Evolutionary conservation across 92 coral and sea anemone genomes (phyloP), one percentile per base, ranked within the genome.

Genomic region (Diadumene lineata): DNA sequence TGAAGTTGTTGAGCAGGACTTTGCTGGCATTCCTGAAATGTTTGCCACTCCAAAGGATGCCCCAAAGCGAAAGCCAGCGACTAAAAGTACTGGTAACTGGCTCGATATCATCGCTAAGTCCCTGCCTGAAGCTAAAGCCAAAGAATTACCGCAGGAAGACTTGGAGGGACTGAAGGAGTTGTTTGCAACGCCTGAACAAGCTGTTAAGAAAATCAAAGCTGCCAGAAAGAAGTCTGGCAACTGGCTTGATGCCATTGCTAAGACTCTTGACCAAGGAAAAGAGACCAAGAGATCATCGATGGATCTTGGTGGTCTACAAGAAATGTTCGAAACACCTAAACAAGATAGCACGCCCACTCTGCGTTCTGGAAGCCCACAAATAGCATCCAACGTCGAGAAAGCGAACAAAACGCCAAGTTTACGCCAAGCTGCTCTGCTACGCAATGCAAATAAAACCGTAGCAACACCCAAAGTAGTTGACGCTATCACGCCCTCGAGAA

Each of bases 321-420:
- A 78, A 60, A 50, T 90, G 89, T 90, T 90, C 74, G 44, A 50
- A 11, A 84, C 96, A 24, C 96, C 90, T 1, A 50, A 27, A 1
- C 61, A 44, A 32, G 62, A 11, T n/a, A 50, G 26, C 16, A 68
- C 68, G 24, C 82, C 60, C 51, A 48, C 66, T 66, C 79, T 70
- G 16, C 67, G 77, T 22, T 43, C 50, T 65, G 74, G 57, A 66
- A 66, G 23, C 50, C 16, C 33, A 31, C 77, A 72, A 23, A 56
- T 57, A 9, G 56, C 66, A 15, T 53, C 63, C 55, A 68, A 60
- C 16, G 71, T 33, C 29, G 82, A 82, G 16, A 64, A 71, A 51
- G 78, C 77, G 2, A 31, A 68, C n/a, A 76, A 66, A 57, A 92
- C 94, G 9, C 97, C 97, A 10, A 89, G 92, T 10, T 89, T 89